Evolutionary conservation across 2,888 invertebrate species (phyloP).

Genomic region (Tiliacea citrago): DNA sequence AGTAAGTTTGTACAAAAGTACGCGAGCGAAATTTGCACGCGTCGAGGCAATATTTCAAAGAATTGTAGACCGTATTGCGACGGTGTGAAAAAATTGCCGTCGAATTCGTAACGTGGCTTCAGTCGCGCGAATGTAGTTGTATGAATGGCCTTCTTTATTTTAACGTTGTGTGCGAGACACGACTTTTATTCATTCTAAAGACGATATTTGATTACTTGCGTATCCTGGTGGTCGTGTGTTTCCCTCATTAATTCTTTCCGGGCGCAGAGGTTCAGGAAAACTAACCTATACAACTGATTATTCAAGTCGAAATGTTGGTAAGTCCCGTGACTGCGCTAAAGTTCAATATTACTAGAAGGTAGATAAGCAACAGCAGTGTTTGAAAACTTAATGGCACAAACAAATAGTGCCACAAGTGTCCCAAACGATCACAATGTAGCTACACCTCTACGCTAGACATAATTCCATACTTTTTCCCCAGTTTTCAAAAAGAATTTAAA

Average conservation of each 20-base stretch:
- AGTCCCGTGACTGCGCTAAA: background rate
- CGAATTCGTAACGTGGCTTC: conserved; percentile 60
- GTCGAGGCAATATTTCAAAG: conserved; percentile 75
- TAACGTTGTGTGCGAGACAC: conserved; percentile 56
- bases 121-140: conserved; percentile 62
- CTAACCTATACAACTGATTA: background rate
- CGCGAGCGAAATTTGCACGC: conserved; percentile 70
- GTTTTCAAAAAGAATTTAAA: background rate
- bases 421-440: conserved; percentile 8
- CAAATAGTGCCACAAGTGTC: conserved; percentile 22
- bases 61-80: conserved; percentile 73
- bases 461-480: background rate
- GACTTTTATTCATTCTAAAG: conserved; percentile 63
- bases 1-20: conserved; percentile 52
- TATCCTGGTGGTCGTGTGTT: conserved; percentile 26
- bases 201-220: conserved; percentile 59
- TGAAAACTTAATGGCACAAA: background rate
- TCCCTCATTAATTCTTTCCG: conserved; percentile 13
- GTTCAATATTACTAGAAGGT: background rate
- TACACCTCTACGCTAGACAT: background rate
- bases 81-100: conserved; percentile 70
- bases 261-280: background rate
- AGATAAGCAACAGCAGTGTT: background rate
- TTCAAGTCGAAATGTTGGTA: background rate
- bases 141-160: conserved; percentile 67